Evolutionary conservation across 1,140 invertebrate genomes (phyloP), one percentile per base, ranked within the genome.

Genomic region (Drosophila busckii): DNA sequence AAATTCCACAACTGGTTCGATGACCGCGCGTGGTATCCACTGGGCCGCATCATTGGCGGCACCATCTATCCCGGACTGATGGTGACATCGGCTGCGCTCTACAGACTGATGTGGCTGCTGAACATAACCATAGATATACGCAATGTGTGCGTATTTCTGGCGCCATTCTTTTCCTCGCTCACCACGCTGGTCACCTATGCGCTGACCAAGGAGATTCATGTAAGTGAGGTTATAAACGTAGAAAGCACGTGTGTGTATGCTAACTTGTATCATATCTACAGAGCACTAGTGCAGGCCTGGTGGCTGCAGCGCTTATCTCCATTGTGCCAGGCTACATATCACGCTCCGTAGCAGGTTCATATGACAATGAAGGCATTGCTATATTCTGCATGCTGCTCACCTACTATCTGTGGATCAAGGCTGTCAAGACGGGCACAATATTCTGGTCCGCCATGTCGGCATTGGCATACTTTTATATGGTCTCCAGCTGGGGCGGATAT

Each of bases 1-100:
- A 94, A 93, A 53, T 99, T 99, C 88, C 96, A 98, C 87, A 99
- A 99, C 88, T 99, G 97, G 97, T 99, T 99, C 91, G 97, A 99
- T 91, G 97, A 99, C 87, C 88, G 96, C 88, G 97, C 97, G 83
- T 99, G 98, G 98, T 99, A 99, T 90, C 97, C 97, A 0, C 89
- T 99, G 19, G 97, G 97, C 6, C 92, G 97, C 88, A 99, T 99
- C 86, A 98, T 99, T 88, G 96, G 96, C 89, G 95, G 96, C 55
- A 99, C 97, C 9, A 99, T 99, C 59, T 99, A 99, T 89, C 97
- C 98, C 71, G 97, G 97, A 12, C 88, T 99, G 53, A 99, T 99
- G 98, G 91, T 99, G 19, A 99, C 98, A 8, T 98, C 97, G 17
- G 95, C 96, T n/a, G 91, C 93, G 0, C 88, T 99, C 3, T 98